These are phyloP conservation scores for Phymanthus crucifer DNA, from an alignment of 92 coral and sea anemone species.

Conservation along the genomic window DNA sequence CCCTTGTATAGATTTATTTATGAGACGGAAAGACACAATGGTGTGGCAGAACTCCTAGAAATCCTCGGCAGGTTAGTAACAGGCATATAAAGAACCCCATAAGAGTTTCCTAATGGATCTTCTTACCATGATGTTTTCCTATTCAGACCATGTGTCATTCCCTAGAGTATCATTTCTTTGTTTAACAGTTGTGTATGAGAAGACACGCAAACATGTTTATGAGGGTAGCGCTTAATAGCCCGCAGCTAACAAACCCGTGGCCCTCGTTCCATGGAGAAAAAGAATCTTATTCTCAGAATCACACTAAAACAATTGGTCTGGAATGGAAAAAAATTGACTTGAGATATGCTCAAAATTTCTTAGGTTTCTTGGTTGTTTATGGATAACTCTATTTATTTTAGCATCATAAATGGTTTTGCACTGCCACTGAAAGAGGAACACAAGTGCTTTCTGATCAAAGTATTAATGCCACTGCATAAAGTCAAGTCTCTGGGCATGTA, in stretches of 20 bases:
- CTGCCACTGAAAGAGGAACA: constrained; percentile 97
- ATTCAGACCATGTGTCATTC: no score
- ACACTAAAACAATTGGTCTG: background rate
- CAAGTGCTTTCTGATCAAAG: constrained; percentile 84
- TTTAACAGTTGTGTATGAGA: no score
- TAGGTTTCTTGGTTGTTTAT: background rate
- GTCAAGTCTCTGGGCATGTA: constrained; percentile 97
- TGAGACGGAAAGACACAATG: constrained; percentile 98
- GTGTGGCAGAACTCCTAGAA: constrained; percentile 97
- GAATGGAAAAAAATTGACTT: no score
- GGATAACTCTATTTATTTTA: constrained; percentile 21
- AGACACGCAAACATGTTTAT: no score
- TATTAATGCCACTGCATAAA: constrained; percentile 95
- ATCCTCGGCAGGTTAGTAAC: constrained; percentile 86
- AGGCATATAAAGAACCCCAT: background rate
- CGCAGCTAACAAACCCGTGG: no score
- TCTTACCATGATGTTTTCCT: no score
- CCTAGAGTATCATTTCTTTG: no score
- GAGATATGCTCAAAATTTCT: no score
- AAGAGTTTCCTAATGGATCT: no score
- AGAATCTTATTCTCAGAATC: no score
- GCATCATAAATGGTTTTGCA: constrained; percentile 99
- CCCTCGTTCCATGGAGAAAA: no score
- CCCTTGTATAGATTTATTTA: constrained; percentile 93
- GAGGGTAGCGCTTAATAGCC: no score